Evolutionary conservation across 2,888 invertebrate species (phyloP).

Genomic region (Leistus spinibarbis): DNA sequence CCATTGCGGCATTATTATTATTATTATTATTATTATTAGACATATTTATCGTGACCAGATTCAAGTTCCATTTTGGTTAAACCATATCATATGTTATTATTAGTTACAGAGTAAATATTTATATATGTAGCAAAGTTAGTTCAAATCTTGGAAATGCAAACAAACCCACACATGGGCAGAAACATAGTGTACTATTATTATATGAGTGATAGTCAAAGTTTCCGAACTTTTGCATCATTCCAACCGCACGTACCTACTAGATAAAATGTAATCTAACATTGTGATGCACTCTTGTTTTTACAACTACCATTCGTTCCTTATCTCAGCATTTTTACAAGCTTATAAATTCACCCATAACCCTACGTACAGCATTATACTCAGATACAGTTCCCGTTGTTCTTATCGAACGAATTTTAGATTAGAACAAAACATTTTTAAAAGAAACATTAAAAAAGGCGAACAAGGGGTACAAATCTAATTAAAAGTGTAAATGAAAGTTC

Average conservation of each 20-base stretch:
- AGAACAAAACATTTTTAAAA: conserved; percentile 21
- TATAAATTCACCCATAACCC: background rate
- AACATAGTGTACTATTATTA: background rate
- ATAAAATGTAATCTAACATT: background rate
- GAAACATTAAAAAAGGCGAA: conserved; percentile 16
- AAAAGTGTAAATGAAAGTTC: conserved; percentile 34
- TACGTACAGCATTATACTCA: background rate
- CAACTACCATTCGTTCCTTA: background rate
- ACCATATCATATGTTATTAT: no score
- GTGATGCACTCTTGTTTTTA: background rate
- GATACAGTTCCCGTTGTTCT: background rate
- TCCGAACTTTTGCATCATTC: background rate
- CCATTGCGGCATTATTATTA: no score
- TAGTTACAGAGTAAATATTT: background rate
- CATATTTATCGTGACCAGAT: no score
- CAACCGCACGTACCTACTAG: background rate
- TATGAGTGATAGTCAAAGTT: background rate
- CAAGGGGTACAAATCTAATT: conserved; percentile 27
- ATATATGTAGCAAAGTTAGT: background rate
- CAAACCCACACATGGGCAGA: background rate
- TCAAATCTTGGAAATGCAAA: background rate
- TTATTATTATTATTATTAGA: no score
- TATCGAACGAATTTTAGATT: conserved; percentile 9
- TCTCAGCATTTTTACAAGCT: background rate
- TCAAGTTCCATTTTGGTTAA: no score